Evolutionary conservation across 2,113 vertebrate species (phyloP), one percentile per base, ranked within the genome.

Genomic region (Otus sunia): DNA sequence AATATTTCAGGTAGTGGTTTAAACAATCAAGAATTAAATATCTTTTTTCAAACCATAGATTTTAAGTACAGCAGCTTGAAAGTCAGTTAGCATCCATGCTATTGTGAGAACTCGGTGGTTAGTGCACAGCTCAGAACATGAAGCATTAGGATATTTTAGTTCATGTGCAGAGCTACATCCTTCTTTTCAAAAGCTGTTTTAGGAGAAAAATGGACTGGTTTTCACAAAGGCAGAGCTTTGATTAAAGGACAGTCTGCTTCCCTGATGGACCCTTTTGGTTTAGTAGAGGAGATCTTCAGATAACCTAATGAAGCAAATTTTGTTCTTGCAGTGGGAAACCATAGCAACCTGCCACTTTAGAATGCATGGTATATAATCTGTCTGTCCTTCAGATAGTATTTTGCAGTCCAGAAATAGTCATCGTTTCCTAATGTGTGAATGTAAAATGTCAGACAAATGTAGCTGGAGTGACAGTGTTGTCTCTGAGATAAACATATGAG

Each of bases 321-420:
- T 96, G 32, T 93, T 96, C 90, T 96, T 97, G 92, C 94, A 66
- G 80, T 90, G 62, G 41, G 97, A 97, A 98, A 98, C 98, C 98
- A 98, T 98, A 96, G 98, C 97, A 98, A 98, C 98, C 93, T 96
- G 74, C 81, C 83, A 92, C 89, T 97, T 96, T 85, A 87, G 91
- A 88, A 97, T 95, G 82, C 96, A 93, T 55, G 47, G 89, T 94
- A 87, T 98, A 68, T 97, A 97, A 98, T 98, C 97, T 97, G 36
- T 96, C 92, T 97, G 96, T 97, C 97, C 94, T 97, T 98, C 94
- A 96, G 95, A 90, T 89, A 94, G 90, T 86, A 86, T 97, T 98
- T 87, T 97, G 91, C 86, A 77, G 92, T 93, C 94, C 94, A 96
- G 95, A 97, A 98, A 98, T 98, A 98, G 91, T 95, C 77, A 85